Percentiles rank a stretch among this genome's conserved stretches.
phyloP scores from a whole-genome alignment of 1,140 invertebrate species.

The Coptotermes formosanus region DNA sequence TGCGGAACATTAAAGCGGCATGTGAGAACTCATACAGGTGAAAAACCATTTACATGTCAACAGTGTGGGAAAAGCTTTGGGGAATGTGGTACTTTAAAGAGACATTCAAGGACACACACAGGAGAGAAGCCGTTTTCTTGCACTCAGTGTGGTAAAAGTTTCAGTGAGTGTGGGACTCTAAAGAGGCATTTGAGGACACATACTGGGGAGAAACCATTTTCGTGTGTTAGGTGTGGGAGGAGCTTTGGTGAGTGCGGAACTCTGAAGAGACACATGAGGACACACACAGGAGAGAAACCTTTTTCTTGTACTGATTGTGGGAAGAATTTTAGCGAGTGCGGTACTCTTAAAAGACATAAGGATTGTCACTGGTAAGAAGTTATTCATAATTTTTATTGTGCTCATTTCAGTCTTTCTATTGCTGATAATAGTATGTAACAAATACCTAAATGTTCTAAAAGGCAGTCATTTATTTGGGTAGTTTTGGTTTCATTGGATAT shows the following conservation, averaged over 20 bases:
- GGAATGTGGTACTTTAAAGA: constrained; percentile 53
- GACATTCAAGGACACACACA: constrained; percentile 60
- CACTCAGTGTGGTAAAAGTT: constrained; percentile 67
- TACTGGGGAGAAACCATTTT: constrained; percentile 68
- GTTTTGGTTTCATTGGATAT: too few relatives aligned
- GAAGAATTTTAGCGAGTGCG: constrained; percentile 36
- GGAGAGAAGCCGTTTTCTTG: constrained; percentile 55
- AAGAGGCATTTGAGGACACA: constrained; percentile 74
- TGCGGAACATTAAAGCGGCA: constrained; percentile 61
- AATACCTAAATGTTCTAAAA: too few relatives aligned
- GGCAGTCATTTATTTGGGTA: too few relatives aligned
- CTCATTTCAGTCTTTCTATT: too few relatives aligned
- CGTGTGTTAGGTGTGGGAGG: constrained; percentile 54
- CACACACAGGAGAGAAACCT: constrained; percentile 50
- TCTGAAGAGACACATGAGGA: constrained; percentile 51
- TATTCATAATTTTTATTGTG: neutral
- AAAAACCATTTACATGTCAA: constrained; percentile 66
- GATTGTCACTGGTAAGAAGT: neutral
- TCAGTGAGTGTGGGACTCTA: constrained; percentile 73
- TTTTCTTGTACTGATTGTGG: constrained; percentile 54
- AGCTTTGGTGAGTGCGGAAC: constrained; percentile 52
- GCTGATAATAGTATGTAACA: too few relatives aligned
- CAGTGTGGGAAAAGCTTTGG: constrained; percentile 53
- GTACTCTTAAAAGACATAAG: constrained; percentile 3
- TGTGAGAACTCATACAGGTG: constrained; percentile 62